These are phyloP conservation scores for Mesopsocus fuscifrons DNA, from an alignment of 2,888 invertebrate species.

Conservation along the genomic window DNA sequence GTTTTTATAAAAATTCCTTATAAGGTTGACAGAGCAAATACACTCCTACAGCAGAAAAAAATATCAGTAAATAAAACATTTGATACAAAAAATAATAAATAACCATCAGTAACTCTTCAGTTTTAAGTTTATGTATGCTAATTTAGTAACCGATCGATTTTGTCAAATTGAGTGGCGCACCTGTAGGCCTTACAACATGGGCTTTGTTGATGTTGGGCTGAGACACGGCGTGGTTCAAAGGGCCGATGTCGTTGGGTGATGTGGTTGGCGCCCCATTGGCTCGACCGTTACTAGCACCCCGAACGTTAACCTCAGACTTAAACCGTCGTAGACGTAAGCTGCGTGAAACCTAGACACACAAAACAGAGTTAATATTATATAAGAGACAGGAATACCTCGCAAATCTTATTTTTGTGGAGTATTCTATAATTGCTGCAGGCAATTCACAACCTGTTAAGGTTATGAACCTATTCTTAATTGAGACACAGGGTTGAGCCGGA, in stretches of 20 bases:
- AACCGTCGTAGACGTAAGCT: slow-evolving; percentile 25
- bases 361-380: slow-evolving; percentile 8
- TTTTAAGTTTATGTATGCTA: no score
- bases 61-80: no score
- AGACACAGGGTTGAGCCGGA: no score
- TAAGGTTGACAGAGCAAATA: not conserved
- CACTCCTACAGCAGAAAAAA: no score
- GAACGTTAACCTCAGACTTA: slow-evolving; percentile 26
- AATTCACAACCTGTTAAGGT: no score
- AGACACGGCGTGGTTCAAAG: slow-evolving; percentile 25
- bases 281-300: slow-evolving; percentile 22
- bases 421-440: no score
- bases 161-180: no score
- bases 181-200: slow-evolving; percentile 1
- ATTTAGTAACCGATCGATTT: no score
- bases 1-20: not conserved
- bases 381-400: not conserved
- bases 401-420: no score
- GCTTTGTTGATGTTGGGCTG: slow-evolving; percentile 24
- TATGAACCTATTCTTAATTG: no score
- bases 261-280: slow-evolving; percentile 26
- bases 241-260: slow-evolving; percentile 24
- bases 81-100: no score
- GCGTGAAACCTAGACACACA: slow-evolving; percentile 22
- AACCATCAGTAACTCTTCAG: no score